Evolutionary conservation across 1,140 invertebrate genomes (phyloP).

Genomic region (Samia ricini): DNA sequence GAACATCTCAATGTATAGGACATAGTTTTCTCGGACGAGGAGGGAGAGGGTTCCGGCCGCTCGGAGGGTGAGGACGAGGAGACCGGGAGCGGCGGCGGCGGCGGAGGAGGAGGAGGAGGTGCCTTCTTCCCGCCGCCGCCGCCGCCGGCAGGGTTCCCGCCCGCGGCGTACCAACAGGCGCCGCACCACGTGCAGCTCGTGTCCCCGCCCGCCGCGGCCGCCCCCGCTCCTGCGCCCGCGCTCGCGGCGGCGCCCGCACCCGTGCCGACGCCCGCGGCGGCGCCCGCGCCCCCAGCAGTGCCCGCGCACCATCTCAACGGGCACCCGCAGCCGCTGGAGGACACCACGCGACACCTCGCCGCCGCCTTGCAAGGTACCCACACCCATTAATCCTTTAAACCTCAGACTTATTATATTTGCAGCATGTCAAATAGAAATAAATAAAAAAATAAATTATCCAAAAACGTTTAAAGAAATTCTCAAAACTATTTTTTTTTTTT

Average conservation of each 20-base stretch:
- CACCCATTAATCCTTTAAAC: not conserved
- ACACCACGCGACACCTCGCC: constrained; percentile 42
- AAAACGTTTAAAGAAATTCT: no score
- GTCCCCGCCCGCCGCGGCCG: constrained; percentile 29
- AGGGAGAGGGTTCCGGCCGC: constrained; percentile 79
- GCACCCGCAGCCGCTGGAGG: constrained; percentile 59
- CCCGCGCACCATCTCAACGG: constrained; percentile 56
- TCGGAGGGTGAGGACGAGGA: constrained; percentile 81
- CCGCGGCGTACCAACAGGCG: constrained; percentile 49
- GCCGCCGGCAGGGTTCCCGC: constrained; percentile 32
- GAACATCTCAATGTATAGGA: no score
- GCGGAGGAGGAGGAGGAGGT: constrained; percentile 35
- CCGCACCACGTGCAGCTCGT: constrained; percentile 47
- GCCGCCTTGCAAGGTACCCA: constrained; percentile 48
- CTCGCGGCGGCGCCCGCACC: constrained; percentile 33
- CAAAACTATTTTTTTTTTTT: no score
- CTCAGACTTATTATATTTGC: no score
- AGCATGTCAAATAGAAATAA: no score
- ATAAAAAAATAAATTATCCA: no score
- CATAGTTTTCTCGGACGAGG: constrained; percentile 89
- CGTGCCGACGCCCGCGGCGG: constrained; percentile 44
- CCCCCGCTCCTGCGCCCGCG: constrained; percentile 32
- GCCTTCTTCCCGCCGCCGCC: constrained; percentile 38
- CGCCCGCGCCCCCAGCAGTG: constrained; percentile 57
- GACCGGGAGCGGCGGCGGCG: constrained; percentile 22